Evolutionary conservation across 2,797 vertebrate genomes (phyloP), one percentile per base, ranked within the genome.

Genomic region (Distichodus sexfasciatus): DNA sequence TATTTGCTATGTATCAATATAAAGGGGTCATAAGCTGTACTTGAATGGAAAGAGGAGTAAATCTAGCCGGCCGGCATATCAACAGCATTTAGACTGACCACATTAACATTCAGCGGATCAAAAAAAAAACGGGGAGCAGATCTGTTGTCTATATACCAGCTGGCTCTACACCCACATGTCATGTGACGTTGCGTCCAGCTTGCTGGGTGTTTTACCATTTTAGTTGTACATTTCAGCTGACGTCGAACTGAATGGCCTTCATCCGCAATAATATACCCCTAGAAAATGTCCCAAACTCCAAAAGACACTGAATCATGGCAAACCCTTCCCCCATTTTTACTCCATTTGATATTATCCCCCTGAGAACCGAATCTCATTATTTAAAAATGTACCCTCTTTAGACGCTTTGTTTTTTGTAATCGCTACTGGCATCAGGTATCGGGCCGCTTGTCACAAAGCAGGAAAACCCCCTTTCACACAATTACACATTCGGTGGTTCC

Each of bases 331-430:
- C 61, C 54, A 33, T 21, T 47, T 36, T 53, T 44, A 11, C 44
- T 26, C 28, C 6, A n/a, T 69, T 65, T 23, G 5, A 61, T 59
- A 63, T 44, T 59, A 29, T 15, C 15, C 51, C 23, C 33, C 26
- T 26, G 73, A 66, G 24, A 75, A 46, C 31, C 36, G 46, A 61
- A 61, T 61, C 48, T 41, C 24, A 75, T 69, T 65, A 23, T 60
- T 58, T 62, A 14, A 33, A 23, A 53, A 38, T 17, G 26, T 33
- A 53, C 44, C 12, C 44, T 9, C 1, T 48, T 38, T 59, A 35
- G 17, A 29, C 10, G 26, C 14, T 7, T 7, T 46, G 41, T 19
- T 69, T 54, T 47, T 26, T n/a, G 15, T 15, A 5, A 6, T 38
- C n/a, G 12, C 2, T 14, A 44, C 4, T 14, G 10, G 43, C 28